Evolutionary conservation across 2,888 invertebrate genomes (phyloP).

Genomic region (Dasysyrphus tricinctus): DNA sequence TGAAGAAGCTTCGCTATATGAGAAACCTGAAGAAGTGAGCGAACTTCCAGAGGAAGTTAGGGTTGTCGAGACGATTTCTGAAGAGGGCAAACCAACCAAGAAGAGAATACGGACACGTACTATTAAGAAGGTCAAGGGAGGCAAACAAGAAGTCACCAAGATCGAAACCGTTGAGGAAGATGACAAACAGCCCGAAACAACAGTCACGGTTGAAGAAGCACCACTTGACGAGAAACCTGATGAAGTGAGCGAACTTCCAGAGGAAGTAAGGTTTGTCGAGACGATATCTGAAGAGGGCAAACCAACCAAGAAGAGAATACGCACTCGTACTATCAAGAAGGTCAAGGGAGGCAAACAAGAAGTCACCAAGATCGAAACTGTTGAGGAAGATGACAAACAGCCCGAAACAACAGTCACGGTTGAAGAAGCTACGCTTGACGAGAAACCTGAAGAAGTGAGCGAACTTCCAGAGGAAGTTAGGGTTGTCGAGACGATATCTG

Average conservation of each 20-base stretch:
- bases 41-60: constrained; percentile 77
- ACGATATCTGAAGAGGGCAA: constrained; percentile 80
- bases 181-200: constrained; percentile 79
- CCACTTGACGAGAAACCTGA: constrained; percentile 77
- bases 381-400: constrained; percentile 81
- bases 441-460: constrained; percentile 78
- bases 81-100: constrained; percentile 78
- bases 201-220: constrained; percentile 76
- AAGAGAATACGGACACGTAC: constrained; percentile 76
- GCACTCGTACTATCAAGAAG: constrained; percentile 76
- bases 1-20: constrained; percentile 64
- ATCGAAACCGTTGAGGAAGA: constrained; percentile 80
- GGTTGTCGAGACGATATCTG: constrained; percentile 54
- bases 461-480: constrained; percentile 79
- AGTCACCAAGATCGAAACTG: constrained; percentile 79
- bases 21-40: constrained; percentile 75
- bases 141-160: constrained; percentile 80
- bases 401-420: constrained; percentile 79
- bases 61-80: constrained; percentile 77
- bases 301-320: constrained; percentile 77
- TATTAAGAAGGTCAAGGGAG: constrained; percentile 76
- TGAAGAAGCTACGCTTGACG: constrained; percentile 74
- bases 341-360: constrained; percentile 77
- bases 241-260: constrained; percentile 75
- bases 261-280: constrained; percentile 82